Evolutionary conservation across 2,113 vertebrate genomes (phyloP), one percentile per base, ranked within the genome.

Genomic region (Pogonocichla stellata): DNA sequence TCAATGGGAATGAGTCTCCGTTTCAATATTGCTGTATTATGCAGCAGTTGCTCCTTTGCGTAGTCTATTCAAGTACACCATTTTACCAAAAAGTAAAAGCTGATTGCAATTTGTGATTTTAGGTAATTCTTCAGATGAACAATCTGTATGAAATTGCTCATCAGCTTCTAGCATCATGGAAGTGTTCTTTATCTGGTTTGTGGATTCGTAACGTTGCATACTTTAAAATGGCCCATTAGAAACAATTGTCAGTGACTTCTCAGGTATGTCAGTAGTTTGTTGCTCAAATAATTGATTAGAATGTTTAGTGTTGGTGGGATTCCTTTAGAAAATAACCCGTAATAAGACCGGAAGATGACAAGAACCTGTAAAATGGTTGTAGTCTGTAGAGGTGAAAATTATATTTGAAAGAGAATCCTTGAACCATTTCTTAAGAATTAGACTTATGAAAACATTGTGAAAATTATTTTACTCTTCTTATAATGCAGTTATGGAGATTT

Each of bases 1-100:
- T 83, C 11, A 31, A 0, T 72, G 31, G 24, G 45, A 65, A 43
- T 5, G 8, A 10, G 26, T 75, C 19, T 82, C 12, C 74, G 0
- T 58, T 65, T 54, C 54, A 80, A 8, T 77, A 56, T 15, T 61
- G 17, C n/a, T 61, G 8, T 86, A 18, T 33, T 85, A 3, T 60
- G 28, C 22, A 80, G 19, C 8, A 40, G 4, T 82, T 64, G 17
- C 20, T 93, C 5, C 31, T 64, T 65, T 88, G 7, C 33, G 47
- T 56, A 47, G 19, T 33, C 15, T 60, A 5, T 65, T 69, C 33
- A 65, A 47, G 19, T 90, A 29, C 12, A 38, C 4, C 1, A 20
- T 61, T 80, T 67, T 50, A 61, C 10, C 9, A 36, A 88, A 75
- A 88, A 64, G 14, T 83, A 58, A 88, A 81, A 91, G 28, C 43